Evolutionary conservation across 2,113 vertebrate species (phyloP).

Genomic region (Bungarus multicinctus): DNA sequence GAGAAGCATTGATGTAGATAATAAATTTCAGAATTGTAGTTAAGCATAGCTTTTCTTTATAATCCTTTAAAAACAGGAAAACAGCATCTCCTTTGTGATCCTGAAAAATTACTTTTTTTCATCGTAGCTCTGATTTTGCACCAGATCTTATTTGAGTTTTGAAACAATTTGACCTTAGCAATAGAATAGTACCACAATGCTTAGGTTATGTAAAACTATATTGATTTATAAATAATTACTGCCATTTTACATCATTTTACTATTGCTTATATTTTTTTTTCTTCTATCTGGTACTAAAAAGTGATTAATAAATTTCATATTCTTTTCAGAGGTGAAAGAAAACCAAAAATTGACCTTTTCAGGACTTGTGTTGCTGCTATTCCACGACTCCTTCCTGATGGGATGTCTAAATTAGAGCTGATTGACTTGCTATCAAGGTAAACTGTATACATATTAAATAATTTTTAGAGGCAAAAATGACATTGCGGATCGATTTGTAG

Average conservation of each 20-base stretch:
- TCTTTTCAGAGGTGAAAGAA: slow-evolving; percentile 88
- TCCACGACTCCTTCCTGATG: slow-evolving; percentile 94
- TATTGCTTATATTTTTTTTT: not conserved
- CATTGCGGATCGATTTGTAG: not conserved
- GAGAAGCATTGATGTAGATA: not conserved
- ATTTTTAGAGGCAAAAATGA: not conserved
- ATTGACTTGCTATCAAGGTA: slow-evolving; percentile 95
- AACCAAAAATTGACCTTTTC: slow-evolving; percentile 98
- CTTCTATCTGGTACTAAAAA: not conserved
- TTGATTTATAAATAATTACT: not conserved
- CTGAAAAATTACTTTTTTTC: not conserved
- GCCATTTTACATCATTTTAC: not conserved
- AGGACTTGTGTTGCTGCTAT: slow-evolving; percentile 96
- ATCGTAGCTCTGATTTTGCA: not conserved
- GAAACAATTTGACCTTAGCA: not conserved
- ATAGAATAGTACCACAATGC: not conserved
- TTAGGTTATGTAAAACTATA: not conserved
- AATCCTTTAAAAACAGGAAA: not conserved
- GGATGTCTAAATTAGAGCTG: slow-evolving; percentile 96
- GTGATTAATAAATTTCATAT: slow-evolving; percentile 41
- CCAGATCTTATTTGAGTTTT: not conserved
- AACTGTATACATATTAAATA: slow-evolving; percentile 21
- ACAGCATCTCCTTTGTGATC: not conserved
- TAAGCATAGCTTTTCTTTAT: not conserved
- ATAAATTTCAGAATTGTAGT: not conserved